Evolutionary conservation across 2,797 vertebrate genomes (phyloP), one percentile per base, ranked within the genome.

Genomic region (Amphiprion clarkii): DNA sequence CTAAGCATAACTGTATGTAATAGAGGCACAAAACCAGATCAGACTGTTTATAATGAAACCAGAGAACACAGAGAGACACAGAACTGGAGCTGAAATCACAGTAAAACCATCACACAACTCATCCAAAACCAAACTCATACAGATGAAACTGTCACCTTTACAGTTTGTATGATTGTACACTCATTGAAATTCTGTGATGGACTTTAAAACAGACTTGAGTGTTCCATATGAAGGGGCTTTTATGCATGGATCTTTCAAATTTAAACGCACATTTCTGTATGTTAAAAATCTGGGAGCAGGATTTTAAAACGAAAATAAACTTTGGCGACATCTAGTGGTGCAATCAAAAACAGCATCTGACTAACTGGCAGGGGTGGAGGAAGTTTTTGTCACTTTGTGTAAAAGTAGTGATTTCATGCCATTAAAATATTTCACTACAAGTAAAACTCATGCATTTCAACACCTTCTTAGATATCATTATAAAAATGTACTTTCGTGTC

Each of bases 1-100:
- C 66, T 82, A 71, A 82, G 63, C 21, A 56, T 65, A 57, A 68
- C 74, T 55, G 21, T 76, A 71, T 78, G 60, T 70, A 77, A 52
- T 29, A 61, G n/a, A 69, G 62, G 10, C 70, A 71, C 2, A 31
- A 71, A 29, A 39, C 68, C 62, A 68, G 52, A 76, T 79, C 61
- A 25, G 31, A 65, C 48, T 55, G 67, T 71, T 67, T 17, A 36
- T 64, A 70, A 61, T 58, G 42, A 79, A 74, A 74, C 42, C 59
- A 61, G 65, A 75, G 58, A 73, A 65, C 58, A 68, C 5, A 67
- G 36, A 70, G 16, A 64, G 36, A 56, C 61, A 23, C 29, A 58
- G 49, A 29, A 60, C 33, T 49, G 25, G 21, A 63, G 59, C 25
- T 65, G 33, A 71, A 59, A 53, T 57, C 23, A 71, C 25, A 49